Evolutionary conservation across 1,140 invertebrate species (phyloP).

Genomic region (Drosophila pseudoananassae): DNA sequence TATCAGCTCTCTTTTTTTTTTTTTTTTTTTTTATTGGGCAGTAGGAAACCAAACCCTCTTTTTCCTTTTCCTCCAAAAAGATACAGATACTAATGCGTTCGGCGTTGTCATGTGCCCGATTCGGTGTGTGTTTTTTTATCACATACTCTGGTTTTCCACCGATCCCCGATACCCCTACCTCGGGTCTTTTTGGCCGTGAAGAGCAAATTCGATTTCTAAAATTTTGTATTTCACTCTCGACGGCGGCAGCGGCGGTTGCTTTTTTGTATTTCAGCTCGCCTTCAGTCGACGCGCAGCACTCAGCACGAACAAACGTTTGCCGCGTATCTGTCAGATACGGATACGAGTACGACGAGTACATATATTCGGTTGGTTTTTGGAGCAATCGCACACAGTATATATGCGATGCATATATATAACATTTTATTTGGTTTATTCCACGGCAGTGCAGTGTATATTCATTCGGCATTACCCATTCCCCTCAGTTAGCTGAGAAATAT

Average conservation of each 20-base stretch:
- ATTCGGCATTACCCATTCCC: neutral
- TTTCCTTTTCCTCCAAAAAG: constrained; percentile 27
- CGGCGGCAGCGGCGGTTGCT: constrained; percentile 34
- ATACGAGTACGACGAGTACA: constrained; percentile 60
- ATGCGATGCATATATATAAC: constrained; percentile 18
- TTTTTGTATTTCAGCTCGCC: constrained; percentile 22
- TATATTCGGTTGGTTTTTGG: constrained; percentile 70
- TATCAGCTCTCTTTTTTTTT: constrained; percentile 57
- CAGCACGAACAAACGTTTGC: constrained; percentile 77
- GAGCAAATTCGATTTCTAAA: constrained; percentile 74
- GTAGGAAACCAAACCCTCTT: constrained; percentile 33
- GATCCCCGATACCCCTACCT: constrained; percentile 1
- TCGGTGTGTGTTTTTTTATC: constrained; percentile 54
- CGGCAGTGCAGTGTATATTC: constrained; percentile 36
- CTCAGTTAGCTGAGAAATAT: neutral
- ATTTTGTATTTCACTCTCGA: constrained; percentile 54
- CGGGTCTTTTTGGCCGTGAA: constrained; percentile 15
- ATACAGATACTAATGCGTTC: constrained; percentile 41
- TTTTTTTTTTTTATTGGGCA: neutral
- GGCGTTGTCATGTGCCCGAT: constrained; percentile 67
- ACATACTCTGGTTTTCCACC: constrained; percentile 51
- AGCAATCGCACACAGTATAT: constrained; percentile 45
- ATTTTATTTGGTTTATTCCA: constrained; percentile 9
- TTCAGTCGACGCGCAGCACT: constrained; percentile 82
- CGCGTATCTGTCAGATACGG: constrained; percentile 74